Percentiles rank a stretch among this genome's conserved stretches.
Evolutionary conservation across 1,140 invertebrate species (phyloP).

Genomic region (Cotesia glomerata): DNA sequence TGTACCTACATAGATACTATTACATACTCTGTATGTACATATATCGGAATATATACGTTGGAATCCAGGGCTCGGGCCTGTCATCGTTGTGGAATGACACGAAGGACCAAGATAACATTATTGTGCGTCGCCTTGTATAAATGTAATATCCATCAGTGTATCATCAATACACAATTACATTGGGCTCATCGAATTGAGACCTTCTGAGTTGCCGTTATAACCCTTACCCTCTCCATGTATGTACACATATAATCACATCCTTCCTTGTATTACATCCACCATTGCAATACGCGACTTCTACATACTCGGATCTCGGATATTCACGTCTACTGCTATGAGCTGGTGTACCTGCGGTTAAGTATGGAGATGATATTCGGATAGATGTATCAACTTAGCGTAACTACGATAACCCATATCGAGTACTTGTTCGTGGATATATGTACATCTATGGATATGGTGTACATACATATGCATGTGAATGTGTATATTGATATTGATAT

Average conservation of each 20-base stretch:
- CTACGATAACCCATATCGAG: not conserved
- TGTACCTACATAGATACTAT: too few relatives aligned
- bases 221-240: not conserved
- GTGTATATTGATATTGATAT: not conserved
- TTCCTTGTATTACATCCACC: too few relatives aligned
- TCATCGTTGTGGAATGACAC: conserved; percentile 35
- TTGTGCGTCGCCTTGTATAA: not conserved
- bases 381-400: not conserved
- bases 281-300: not conserved
- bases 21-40: too few relatives aligned
- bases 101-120: not conserved
- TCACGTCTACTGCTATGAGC: too few relatives aligned
- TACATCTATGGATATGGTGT: not conserved
- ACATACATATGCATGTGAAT: not conserved
- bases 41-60: not conserved
- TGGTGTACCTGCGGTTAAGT: too few relatives aligned
- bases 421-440: not conserved
- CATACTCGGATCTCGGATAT: too few relatives aligned
- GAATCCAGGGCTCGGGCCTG: conserved; percentile 37
- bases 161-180: not conserved
- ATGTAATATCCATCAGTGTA: conserved; percentile 3
- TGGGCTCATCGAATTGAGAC: too few relatives aligned
- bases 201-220: not conserved
- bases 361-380: not conserved
- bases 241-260: too few relatives aligned